A percentile compares a stretch with the other conserved stretches of the same genome.
These are phyloP conservation scores for Lutraria rhynchaena DNA, from an alignment of 1,140 invertebrate species.

Conservation along the genomic window DNA sequence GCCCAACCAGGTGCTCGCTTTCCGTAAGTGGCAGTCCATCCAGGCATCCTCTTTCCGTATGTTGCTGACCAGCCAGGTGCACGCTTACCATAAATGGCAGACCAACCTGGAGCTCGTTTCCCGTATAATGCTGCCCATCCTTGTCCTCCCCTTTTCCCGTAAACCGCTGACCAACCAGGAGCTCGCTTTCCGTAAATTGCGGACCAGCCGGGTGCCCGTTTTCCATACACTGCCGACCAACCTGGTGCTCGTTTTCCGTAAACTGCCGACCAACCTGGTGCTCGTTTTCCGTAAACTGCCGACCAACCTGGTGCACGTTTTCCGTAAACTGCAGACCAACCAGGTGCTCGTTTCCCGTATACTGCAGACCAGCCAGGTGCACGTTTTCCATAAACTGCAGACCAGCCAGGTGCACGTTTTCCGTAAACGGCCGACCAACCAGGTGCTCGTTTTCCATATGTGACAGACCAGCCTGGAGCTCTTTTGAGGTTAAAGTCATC, in stretches of 20 bases:
- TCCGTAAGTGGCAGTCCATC: slow-evolving; percentile 32
- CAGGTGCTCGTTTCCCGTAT: slow-evolving; percentile 32
- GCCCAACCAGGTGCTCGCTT: slow-evolving; percentile 33
- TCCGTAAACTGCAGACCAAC: slow-evolving; percentile 33
- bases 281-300: slow-evolving; percentile 35
- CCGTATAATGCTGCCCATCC: slow-evolving; percentile 43
- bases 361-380: slow-evolving; percentile 14
- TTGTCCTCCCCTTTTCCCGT: slow-evolving; percentile 14
- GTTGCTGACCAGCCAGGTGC: slow-evolving; percentile 17
- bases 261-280: slow-evolving; percentile 11
- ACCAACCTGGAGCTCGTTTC: slow-evolving; percentile 23
- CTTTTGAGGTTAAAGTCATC: background rate
- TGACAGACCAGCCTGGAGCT: background rate
- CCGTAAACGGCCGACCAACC: background rate
- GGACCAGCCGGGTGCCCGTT: background rate
- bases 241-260: slow-evolving; percentile 30
- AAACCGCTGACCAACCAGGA: background rate
- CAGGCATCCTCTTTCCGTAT: slow-evolving; percentile 28
- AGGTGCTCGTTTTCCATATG: background rate
- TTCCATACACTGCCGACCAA: slow-evolving; percentile 24
- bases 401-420: background rate
- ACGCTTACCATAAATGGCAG: slow-evolving; percentile 28
- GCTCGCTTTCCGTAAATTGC: slow-evolving; percentile 34
- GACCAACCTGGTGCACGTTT: slow-evolving; percentile 15
- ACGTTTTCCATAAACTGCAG: slow-evolving; percentile 24